Evolutionary conservation across 2,888 invertebrate species (phyloP), one percentile per base, ranked within the genome.

Genomic region (Cerceris rybyensis): DNA sequence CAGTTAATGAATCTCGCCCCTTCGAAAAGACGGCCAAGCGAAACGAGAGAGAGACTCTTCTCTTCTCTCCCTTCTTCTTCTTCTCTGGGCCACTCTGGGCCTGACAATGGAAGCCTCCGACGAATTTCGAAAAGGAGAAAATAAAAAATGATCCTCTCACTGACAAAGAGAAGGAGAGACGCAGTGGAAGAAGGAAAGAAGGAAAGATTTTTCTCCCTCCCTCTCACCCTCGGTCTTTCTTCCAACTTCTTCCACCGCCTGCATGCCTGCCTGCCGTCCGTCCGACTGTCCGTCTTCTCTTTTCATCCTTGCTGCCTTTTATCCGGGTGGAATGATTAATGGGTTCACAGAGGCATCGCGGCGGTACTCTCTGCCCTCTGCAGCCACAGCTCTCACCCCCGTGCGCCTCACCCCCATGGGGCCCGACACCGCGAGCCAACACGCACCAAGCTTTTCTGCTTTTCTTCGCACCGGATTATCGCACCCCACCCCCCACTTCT

Each of bases 311-410:
- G 75, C 84, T 87, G 88, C 89, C 90, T 92, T 90, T 86, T 90
- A 89, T 89, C 88, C 88, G 79, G 81, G 83, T 80, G 69, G 83
- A 86, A 92, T 91, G 92, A 92, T 92, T 92, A 92, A 92, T 92
- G 91, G 88, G 89, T 90, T 88, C 91, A 86, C 86, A 77, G 78
- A 84, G 86, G 84, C 84, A 79, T 76, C 82, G 81, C 64, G 73
- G 64, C 70, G 68, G 73, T 67, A 57, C 43, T 43, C 52, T 46
- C 42, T 57, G 63, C 49, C 70, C 69, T 66, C 63, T 52, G 50
- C 49, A n/a, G 70, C 64, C 70, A 13, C 66, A 28, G 11, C 58
- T 13, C 61, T n/a, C 16, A 7, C 28, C 14, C 54, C 66, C 63
- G 14, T 43, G 28, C 28, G 28, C 16, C 46, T 39, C 78, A 54